phyloP scores from a whole-genome alignment of 1,140 invertebrate species.

The Bradynema listronoti region DNA sequence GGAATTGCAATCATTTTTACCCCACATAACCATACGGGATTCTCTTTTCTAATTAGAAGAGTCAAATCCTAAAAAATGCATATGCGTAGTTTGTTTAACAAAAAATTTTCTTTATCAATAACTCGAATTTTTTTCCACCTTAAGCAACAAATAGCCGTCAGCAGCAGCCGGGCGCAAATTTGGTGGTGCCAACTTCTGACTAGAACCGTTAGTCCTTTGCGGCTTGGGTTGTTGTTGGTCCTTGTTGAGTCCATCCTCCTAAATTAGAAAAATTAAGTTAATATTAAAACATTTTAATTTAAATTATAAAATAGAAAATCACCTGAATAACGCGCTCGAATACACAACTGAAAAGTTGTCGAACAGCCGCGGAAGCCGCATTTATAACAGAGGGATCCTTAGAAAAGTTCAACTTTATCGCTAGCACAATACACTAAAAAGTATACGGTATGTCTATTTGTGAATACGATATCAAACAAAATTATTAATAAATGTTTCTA shows the following conservation, averaged over 20 bases:
- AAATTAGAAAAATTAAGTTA: too few species aligned
- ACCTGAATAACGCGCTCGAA: conserved; percentile 84
- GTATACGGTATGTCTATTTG: too few species aligned
- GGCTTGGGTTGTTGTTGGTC: conserved; percentile 21
- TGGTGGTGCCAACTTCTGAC: conserved; percentile 54
- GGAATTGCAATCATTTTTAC: conserved; percentile 94
- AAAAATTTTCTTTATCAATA: not conserved
- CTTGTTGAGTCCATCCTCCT: conserved; percentile 69
- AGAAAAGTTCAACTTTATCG: conserved; percentile 85
- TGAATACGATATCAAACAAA: too few species aligned
- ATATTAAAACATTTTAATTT: too few species aligned
- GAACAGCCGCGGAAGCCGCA: conserved; percentile 88
- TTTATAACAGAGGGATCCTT: conserved; percentile 88
- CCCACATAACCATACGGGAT: conserved; percentile 84
- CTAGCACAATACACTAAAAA: conserved; percentile 80
- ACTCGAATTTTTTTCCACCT: conserved; percentile 63
- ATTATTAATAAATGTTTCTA: too few species aligned
- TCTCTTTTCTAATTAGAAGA: conserved; percentile 88
- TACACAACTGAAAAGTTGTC: conserved; percentile 88
- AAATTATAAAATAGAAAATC: too few species aligned
- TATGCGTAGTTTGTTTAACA: not conserved
- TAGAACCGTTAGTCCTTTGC: too few species aligned
- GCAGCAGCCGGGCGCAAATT: conserved; percentile 77
- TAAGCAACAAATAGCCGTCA: conserved; percentile 89
- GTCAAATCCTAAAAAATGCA: conserved; percentile 73